Percentiles rank a stretch among this genome's conserved stretches.
Evolutionary conservation across 1,140 invertebrate species (phyloP).

Genomic region (Mamestra configurata): DNA sequence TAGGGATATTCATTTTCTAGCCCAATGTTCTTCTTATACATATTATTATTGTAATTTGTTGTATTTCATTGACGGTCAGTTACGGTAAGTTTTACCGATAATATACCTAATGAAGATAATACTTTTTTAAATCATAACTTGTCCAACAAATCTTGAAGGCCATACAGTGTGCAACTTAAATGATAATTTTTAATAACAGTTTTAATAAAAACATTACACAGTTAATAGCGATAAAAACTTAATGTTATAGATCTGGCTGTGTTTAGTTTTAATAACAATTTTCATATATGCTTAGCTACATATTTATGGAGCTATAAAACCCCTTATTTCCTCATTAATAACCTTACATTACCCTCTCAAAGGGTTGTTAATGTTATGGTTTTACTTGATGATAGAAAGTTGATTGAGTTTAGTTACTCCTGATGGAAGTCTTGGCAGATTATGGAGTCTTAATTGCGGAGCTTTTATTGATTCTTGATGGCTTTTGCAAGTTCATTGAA

Average conservation of each 20-base stretch:
- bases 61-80: too few relatives aligned
- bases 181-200: not conserved
- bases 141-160: not conserved
- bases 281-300: not conserved
- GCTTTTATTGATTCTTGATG: not conserved
- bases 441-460: not conserved
- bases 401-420: not conserved
- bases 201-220: not conserved
- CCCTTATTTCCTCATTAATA: not conserved
- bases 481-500: too few relatives aligned
- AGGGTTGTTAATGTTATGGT: not conserved
- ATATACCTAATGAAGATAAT: too few relatives aligned
- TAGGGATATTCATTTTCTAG: too few relatives aligned
- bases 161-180: not conserved
- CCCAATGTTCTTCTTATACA: too few relatives aligned
- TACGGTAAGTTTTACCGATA: too few relatives aligned
- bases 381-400: not conserved
- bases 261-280: not conserved
- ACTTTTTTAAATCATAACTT: not conserved
- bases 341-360: not conserved
- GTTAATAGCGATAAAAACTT: not conserved
- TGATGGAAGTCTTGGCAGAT: not conserved
- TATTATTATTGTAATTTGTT: too few relatives aligned
- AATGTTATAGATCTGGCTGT: not conserved
- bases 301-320: not conserved